Evolutionary conservation across 1,140 invertebrate species (phyloP), one percentile per base, ranked within the genome.

Genomic region (Ceratoteleas bidentatus): DNA sequence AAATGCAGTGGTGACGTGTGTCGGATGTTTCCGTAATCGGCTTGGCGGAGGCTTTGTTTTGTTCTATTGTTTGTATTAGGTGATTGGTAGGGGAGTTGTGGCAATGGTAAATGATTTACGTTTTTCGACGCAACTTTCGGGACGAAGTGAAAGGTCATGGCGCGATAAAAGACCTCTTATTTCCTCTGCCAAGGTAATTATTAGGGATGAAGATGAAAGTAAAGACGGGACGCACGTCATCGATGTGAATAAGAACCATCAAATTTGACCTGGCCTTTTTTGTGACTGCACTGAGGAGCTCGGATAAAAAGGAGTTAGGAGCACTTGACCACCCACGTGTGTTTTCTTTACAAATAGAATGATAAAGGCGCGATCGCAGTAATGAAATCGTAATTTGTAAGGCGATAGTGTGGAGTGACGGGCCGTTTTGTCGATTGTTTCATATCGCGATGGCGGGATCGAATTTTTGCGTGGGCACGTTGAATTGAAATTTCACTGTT

Each of bases 181-280:
- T 68, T 62, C 36, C 33, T 61, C 14, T 9, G 24, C 15, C 36
- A 11, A 47, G 36, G 52, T 52, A 70, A 78, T 64, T 70, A 70
- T 78, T 43, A 53, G 60, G 75, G 60, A 65, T 64, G 43, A 78
- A 65, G 65, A 70, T 78, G 66, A 70, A 78, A 70, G 75, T 60
- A 78, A 58, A 53, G 75, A 78, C 70, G 65, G 65, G 24, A 70
- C 43, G 73, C 47, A 33, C 60, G 32, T 69, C 53, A 65, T 78
- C 47, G 10, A 47, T 33, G 60, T 76, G 60, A 78, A 70, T 70
- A 56, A 65, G 66, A 78, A 43, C 58, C 60, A 65, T 78, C 75
- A 78, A 58, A 78, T 70, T 60, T 64, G 66, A 78, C 66, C 75
- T 78, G 66, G 45, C 52, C 66, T 65, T 78, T 78, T 76, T 78